A percentile compares a stretch with the other conserved stretches of the same genome.
Evolutionary conservation across 1,140 invertebrate species (phyloP).

Genomic region (Babylonia areolata): DNA sequence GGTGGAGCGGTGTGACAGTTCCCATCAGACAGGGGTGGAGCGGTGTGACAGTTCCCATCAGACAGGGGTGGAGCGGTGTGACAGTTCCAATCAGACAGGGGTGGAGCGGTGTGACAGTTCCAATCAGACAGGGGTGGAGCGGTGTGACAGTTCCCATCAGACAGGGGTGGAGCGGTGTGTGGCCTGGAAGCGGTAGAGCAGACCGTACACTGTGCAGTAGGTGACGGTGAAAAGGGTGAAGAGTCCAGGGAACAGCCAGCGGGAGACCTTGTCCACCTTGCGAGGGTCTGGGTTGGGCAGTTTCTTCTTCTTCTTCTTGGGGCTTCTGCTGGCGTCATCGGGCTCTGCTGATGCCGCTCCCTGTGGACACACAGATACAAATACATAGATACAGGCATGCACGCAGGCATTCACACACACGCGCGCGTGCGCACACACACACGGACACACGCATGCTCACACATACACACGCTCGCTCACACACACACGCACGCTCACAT

Average conservation of each 20-base stretch:
- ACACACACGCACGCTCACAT: background rate
- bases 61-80: too few species aligned
- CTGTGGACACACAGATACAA: background rate
- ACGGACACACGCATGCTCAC: background rate
- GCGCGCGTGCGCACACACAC: background rate
- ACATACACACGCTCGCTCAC: background rate
- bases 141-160: background rate
- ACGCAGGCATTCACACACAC: background rate
- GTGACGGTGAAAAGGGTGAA: slow-evolving; percentile 87
- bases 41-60: too few species aligned
- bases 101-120: too few species aligned
- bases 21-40: too few species aligned
- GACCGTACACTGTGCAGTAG: slow-evolving; percentile 30
- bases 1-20: too few species aligned
- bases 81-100: too few species aligned
- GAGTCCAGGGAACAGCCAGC: slow-evolving; percentile 89
- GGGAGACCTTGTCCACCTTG: slow-evolving; percentile 52
- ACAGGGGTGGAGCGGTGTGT: background rate
- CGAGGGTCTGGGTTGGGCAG: background rate
- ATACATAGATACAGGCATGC: background rate
- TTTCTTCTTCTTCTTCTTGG: too few species aligned
- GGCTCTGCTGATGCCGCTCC: too few species aligned
- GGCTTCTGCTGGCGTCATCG: too few species aligned
- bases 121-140: too few species aligned
- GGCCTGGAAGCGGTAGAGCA: background rate